Conservation (phyloP, 2,888 invertebrate genomes). For the Oxyteleia sp. region DNA sequence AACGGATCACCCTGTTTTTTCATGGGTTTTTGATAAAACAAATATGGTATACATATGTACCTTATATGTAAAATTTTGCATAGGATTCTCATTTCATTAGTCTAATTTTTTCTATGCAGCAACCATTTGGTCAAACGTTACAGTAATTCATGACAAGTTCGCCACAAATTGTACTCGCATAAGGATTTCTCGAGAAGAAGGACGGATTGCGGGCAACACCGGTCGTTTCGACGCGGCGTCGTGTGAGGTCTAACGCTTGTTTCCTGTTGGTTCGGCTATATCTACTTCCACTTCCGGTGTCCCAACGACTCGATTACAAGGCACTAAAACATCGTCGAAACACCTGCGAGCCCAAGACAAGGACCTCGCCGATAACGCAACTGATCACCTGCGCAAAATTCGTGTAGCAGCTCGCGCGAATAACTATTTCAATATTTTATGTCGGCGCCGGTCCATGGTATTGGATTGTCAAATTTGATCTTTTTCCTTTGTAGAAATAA, state of each 20-base stretch:
- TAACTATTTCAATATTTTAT: slow-evolving; percentile 43
- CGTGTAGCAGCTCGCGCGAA: slow-evolving; percentile 38
- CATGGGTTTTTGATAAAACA: too few species aligned
- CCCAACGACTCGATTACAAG: slow-evolving; percentile 82
- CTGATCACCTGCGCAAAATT: slow-evolving; percentile 55
- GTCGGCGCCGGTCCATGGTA: slow-evolving; percentile 11
- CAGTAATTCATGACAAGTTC: slow-evolving; percentile 34
- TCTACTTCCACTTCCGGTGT: slow-evolving; percentile 83
- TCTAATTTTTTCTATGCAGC: slow-evolving; percentile 20
- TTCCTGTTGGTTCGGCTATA: slow-evolving; percentile 79
- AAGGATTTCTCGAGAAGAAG: slow-evolving; percentile 48
- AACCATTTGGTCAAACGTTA: neutral
- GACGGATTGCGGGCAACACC: slow-evolving; percentile 36
- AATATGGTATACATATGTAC: too few species aligned
- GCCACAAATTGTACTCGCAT: slow-evolving; percentile 27
- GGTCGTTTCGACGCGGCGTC: slow-evolving; percentile 52
- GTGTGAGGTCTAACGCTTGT: slow-evolving; percentile 78
- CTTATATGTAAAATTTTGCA: too few species aligned
- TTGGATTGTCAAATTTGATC: too few species aligned
- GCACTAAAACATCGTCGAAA: slow-evolving; percentile 82
- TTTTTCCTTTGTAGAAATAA: too few species aligned
- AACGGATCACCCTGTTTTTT: too few species aligned
- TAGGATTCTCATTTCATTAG: too few species aligned
- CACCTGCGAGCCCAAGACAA: slow-evolving; percentile 81
- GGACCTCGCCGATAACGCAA: slow-evolving; percentile 76